These are phyloP conservation scores for Lapara coniferarum DNA, from an alignment of 2,888 invertebrate species.

Conservation along the genomic window DNA sequence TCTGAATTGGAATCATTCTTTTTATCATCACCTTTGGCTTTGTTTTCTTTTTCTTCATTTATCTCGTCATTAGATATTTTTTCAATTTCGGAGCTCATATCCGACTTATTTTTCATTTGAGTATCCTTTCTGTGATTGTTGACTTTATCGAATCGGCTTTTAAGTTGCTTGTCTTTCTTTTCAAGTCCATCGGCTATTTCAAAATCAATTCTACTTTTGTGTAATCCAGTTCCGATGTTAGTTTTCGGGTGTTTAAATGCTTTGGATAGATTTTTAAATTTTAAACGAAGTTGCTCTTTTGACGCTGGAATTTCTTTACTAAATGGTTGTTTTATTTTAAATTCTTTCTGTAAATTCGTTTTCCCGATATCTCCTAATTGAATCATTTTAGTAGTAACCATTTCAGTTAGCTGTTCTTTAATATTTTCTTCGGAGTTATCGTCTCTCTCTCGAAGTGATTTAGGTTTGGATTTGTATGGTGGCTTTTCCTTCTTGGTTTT, in stretches of 20 bases:
- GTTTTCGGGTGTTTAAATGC: neutral
- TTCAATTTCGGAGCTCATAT: neutral
- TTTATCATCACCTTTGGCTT: neutral
- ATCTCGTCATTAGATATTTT: neutral
- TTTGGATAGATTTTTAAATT: slow-evolving; percentile 10
- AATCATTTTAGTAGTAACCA: neutral
- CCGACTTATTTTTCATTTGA: neutral
- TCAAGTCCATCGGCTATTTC: neutral
- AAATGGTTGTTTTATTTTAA: neutral
- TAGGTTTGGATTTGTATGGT: neutral
- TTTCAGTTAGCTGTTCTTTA: neutral
- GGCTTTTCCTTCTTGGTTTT: neutral
- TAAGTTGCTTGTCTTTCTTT: neutral
- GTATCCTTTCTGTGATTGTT: neutral
- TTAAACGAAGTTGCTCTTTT: slow-evolving; percentile 3
- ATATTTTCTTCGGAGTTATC: neutral
- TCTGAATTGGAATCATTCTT: neutral
- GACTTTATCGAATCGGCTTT: neutral
- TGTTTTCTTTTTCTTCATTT: neutral
- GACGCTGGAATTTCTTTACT: neutral
- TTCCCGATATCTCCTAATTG: neutral
- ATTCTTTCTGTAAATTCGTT: neutral
- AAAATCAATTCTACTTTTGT: neutral
- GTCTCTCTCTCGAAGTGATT: neutral
- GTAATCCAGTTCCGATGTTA: neutral